Conservation (phyloP, 2,113 vertebrate species). For the Peucedramus taeniatus region DNA sequence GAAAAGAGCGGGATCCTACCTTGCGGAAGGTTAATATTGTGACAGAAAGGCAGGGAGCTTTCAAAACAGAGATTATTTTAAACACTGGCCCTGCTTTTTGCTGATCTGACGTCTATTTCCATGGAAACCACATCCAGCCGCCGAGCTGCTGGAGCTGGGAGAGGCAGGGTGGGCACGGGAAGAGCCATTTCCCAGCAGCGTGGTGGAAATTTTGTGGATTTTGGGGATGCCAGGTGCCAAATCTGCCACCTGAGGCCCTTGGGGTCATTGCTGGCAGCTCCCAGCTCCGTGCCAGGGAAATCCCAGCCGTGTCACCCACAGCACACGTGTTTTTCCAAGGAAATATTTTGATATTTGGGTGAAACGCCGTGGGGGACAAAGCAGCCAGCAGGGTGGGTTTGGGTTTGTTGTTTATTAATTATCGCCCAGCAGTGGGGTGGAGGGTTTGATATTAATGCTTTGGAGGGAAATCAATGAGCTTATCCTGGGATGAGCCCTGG, state of each 20-base stretch:
- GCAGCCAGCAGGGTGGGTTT: slow-evolving; percentile 1
- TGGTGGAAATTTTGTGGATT: background rate
- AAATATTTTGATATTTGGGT: background rate
- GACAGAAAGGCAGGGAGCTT: slow-evolving; percentile 65
- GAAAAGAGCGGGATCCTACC: slow-evolving; percentile 24
- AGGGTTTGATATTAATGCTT: background rate
- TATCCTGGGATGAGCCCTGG: background rate
- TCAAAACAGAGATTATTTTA: slow-evolving; percentile 78
- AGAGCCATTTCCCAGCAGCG: slow-evolving; percentile 20
- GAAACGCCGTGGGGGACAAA: background rate
- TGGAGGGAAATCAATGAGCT: background rate
- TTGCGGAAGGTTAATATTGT: slow-evolving; percentile 69
- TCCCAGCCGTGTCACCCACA: fast-evolving
- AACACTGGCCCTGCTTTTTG: slow-evolving; percentile 55
- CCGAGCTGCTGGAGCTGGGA: slow-evolving; percentile 61
- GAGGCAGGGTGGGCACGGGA: slow-evolving; percentile 17
- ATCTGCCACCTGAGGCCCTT: background rate
- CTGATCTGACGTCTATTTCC: slow-evolving; percentile 77
- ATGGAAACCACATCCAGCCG: slow-evolving; percentile 75
- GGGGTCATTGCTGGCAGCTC: background rate
- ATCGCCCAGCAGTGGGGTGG: background rate
- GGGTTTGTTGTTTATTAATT: background rate
- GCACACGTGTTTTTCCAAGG: background rate
- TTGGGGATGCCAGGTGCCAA: background rate
- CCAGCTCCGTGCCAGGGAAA: background rate